A percentile compares a stretch with the other conserved stretches of the same genome.
These are phyloP conservation scores for Harpalus rubripes DNA, from an alignment of 2,888 invertebrate genomes.

Conservation along the genomic window DNA sequence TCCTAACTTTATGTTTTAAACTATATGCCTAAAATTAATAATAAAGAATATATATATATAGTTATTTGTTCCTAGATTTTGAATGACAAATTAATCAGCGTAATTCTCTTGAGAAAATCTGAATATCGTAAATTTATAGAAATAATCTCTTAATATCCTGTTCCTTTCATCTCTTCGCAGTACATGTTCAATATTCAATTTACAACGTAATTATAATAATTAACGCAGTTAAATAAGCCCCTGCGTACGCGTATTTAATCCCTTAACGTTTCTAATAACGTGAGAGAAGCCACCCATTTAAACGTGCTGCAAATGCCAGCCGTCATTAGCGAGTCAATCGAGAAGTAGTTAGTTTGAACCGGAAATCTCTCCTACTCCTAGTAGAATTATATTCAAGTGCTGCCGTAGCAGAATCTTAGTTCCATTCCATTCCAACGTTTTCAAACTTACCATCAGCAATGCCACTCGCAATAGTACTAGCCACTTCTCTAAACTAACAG, in stretches of 20 bases:
- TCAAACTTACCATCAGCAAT: conserved; percentile 17
- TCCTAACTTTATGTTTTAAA: no score
- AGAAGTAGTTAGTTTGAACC: conserved; percentile 36
- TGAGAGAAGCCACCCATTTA: background rate
- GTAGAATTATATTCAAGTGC: conserved; percentile 37
- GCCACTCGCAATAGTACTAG: background rate
- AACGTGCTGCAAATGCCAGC: conserved; percentile 14
- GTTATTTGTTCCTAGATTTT: no score
- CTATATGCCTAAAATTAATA: no score
- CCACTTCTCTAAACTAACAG: background rate
- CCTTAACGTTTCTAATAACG: background rate
- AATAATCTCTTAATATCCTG: no score
- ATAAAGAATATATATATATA: no score
- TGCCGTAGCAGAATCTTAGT: conserved; percentile 26
- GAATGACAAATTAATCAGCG: no score
- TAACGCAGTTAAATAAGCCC: background rate
- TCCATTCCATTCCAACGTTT: conserved; percentile 14
- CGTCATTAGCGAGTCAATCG: conserved; percentile 39
- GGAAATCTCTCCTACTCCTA: conserved; percentile 9
- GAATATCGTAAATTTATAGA: no score
- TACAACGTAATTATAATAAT: background rate
- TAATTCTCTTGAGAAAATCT: no score
- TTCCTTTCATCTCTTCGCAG: background rate
- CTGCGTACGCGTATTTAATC: background rate
- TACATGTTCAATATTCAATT: background rate